Base-by-base conservation (phyloP, 2,113 vertebrate genomes). In the Albula goreensis region DNA sequence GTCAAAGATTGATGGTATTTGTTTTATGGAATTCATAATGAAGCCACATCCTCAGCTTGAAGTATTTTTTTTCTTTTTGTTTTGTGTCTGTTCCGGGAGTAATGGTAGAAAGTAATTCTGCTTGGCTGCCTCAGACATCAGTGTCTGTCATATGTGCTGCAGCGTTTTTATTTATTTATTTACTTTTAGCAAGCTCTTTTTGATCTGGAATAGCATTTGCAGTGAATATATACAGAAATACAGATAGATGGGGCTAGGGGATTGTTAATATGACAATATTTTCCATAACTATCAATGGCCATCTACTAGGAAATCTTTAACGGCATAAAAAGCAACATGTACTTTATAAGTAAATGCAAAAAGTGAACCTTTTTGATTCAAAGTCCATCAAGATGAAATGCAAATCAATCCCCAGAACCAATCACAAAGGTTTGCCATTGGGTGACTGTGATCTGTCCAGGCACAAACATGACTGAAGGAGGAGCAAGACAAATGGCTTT, bases 11-110 rank as follows among this genome's bases (percentile, higher is more conserved):
- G 74, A 85, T 60, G 77, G 25, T 41, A n/a, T 60, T 84, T 84
- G 84, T 85, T 60, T 79, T 79, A 79, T 80, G 51, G 84, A 79
- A 79, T 79, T 79, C 78, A 48, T 79, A 80, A 79, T 60, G 74
- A 80, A 49, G 84, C 56, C 17, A 41, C 74, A 56, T 79, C 41
- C 78, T 50, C 48, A 22, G 78, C 41, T 31, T 5, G 3, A 66
- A 4, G 5, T 22, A 15, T 15, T 22, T 8, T 22, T 19, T 7
- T 5, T 19, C 22, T 56, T 66, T 66, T 15, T 66, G 17, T 66
- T 19, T 15, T 22, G 0, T 19, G 15, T 22, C 15, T 5, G 60
- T 66, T 66, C 17, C 3, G 22, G 60, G 60, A 19, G 2, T 66
- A 66, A 66, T 66, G 60, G 60, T 22, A 13, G 60, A 66, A 22